Evolutionary conservation across 2,888 invertebrate species (phyloP), one percentile per base, ranked within the genome.

Genomic region (Meloe dianella): DNA sequence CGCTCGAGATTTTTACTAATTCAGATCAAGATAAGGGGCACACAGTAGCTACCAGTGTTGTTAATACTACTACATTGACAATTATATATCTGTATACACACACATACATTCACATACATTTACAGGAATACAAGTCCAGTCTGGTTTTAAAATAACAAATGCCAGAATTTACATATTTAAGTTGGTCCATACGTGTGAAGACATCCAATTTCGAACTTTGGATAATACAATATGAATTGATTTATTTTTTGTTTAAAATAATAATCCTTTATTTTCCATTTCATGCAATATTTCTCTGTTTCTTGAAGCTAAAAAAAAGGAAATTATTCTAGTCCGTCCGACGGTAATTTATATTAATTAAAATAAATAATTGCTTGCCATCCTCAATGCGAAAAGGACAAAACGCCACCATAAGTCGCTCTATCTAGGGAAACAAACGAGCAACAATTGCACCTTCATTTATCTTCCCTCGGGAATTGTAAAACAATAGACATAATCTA

Each of bases 401-500:
- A 64, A 65, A 68, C 63, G 60, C 47, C 61, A 77, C 74, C 80
- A 80, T 82, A 81, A 81, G 81, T 80, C 80, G 75, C 75, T 75
- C 76, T 79, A 80, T 80, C 80, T 81, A 76, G 77, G 78, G 77
- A 81, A 81, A 82, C 81, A 82, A 83, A 82, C 80, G 81, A 82
- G 80, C 79, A 80, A 79, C 81, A 81, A 83, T 82, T 82, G 81
- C 80, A 79, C 79, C 80, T 80, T 78, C 82, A 82, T 82, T 81
- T 80, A 82, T 82, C 81, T 79, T 79, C 77, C 77, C 76, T 71
- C 74, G 79, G 80, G 82, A 78, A 81, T 79, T 79, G 79, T 79
- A 80, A 82, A 81, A 83, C 82, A 83, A 82, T 81, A 76, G 81
- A 76, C 57, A 29, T 82, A 82, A 83, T 82, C 82, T 81, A 78